A percentile compares a stretch with the other conserved stretches of the same genome.
Conservation (phyloP, 37 sponge, comb jelly and placozoan genomes). For the Chondrosia reniformis region DNA sequence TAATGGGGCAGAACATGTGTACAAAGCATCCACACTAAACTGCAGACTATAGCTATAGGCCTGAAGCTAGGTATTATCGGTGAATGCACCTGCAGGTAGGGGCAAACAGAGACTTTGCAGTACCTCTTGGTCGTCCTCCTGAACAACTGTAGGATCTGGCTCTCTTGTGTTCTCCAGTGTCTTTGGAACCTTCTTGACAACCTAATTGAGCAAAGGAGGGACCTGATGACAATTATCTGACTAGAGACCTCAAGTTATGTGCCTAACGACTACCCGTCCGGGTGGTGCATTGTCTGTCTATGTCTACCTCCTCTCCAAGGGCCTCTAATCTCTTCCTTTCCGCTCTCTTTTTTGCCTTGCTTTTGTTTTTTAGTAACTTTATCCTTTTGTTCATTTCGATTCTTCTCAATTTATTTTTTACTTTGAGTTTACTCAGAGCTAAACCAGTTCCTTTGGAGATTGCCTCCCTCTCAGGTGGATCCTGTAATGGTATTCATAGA, state of each 20-base stretch:
- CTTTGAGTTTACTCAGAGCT: too few relatives aligned
- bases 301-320: neutral
- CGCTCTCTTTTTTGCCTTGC: neutral
- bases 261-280: neutral
- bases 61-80: too few relatives aligned
- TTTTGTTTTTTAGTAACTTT: neutral
- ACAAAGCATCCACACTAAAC: neutral
- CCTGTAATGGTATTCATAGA: too few relatives aligned
- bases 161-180: slow-evolving; percentile 87
- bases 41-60: too few relatives aligned
- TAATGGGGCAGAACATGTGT: neutral
- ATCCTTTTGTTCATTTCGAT: too few relatives aligned
- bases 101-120: neutral
- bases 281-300: neutral
- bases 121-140: slow-evolving; percentile 82
- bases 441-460: too few relatives aligned
- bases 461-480: too few relatives aligned
- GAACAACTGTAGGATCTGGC: slow-evolving; percentile 77
- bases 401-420: too few relatives aligned
- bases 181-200: slow-evolving; percentile 73
- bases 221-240: neutral
- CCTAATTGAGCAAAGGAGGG: neutral
- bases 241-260: neutral
- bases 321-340: neutral
- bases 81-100: too few relatives aligned